Percentiles rank a stretch among this genome's conserved stretches.
phyloP scores from a whole-genome alignment of 1,140 invertebrate genomes.

The Drosophila littoralis region DNA sequence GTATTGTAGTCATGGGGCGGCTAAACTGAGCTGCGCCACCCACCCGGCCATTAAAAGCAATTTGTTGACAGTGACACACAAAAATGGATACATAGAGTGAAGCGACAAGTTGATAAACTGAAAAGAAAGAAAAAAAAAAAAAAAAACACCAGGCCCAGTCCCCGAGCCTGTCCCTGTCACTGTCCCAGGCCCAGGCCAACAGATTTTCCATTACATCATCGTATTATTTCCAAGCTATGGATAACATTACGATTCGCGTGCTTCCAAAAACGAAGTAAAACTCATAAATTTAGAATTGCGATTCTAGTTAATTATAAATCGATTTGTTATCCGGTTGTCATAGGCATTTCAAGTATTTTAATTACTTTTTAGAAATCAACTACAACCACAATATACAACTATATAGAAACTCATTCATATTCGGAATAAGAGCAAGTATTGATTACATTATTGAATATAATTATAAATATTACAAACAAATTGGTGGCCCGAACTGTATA shows the following conservation, averaged over 20 bases:
- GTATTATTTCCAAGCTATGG: constrained; percentile 18
- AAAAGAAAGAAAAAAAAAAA: constrained; percentile 17
- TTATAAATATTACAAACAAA: too few species aligned
- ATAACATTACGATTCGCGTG: constrained; percentile 27
- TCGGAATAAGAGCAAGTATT: too few species aligned
- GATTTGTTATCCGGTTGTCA: not conserved
- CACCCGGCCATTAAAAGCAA: constrained; percentile 78
- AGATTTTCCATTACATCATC: constrained; percentile 31
- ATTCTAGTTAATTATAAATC: constrained; percentile 13
- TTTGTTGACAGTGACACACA: constrained; percentile 82
- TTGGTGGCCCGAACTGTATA: too few species aligned
- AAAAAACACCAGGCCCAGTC: constrained; percentile 8
- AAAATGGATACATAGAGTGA: constrained; percentile 74
- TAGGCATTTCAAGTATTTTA: too few species aligned
- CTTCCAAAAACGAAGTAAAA: constrained; percentile 4
- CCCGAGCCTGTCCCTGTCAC: not conserved
- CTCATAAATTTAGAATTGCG: constrained; percentile 11
- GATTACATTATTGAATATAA: too few species aligned
- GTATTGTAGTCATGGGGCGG: constrained; percentile 4
- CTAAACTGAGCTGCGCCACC: constrained; percentile 43
- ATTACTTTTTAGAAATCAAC: too few species aligned
- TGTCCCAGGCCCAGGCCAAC: not conserved
- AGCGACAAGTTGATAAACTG: constrained; percentile 52
- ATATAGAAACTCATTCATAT: too few species aligned
- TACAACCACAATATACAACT: too few species aligned